Evolutionary conservation across 2,888 invertebrate genomes (phyloP).

Genomic region (Agriopis marginaria): DNA sequence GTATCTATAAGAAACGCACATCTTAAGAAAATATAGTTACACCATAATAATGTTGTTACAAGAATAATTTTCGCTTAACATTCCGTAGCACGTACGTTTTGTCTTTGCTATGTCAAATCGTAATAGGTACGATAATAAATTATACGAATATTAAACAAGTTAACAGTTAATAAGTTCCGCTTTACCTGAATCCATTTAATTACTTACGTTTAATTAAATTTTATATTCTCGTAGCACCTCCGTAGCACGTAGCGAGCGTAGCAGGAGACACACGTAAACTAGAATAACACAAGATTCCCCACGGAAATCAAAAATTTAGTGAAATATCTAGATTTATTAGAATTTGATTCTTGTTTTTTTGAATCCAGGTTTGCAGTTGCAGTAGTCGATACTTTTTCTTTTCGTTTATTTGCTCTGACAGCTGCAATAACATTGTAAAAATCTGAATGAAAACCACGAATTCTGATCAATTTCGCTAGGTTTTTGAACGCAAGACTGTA

Average conservation of each 20-base stretch:
- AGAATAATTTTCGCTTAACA: neutral
- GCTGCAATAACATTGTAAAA: no score
- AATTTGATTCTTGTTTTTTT: no score
- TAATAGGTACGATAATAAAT: neutral
- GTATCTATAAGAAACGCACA: neutral
- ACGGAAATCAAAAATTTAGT: neutral
- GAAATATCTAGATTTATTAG: no score
- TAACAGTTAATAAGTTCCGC: neutral
- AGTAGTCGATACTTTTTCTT: no score
- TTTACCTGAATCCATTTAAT: neutral
- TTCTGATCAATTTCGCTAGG: no score
- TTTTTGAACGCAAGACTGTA: no score
- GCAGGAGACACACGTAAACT: neutral
- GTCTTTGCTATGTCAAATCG: neutral
- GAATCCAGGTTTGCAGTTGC: no score
- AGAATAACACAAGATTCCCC: neutral
- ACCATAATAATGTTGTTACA: neutral
- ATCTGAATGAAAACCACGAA: no score
- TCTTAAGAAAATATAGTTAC: conserved; percentile 9
- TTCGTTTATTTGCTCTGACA: no score
- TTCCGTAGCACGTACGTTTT: neutral
- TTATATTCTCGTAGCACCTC: conserved; percentile 13
- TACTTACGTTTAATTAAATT: neutral
- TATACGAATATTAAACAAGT: neutral
- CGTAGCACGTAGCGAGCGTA: conserved; percentile 11